Base-by-base conservation (phyloP, 2,888 invertebrate genomes). In the Ephialtes manifestator region DNA sequence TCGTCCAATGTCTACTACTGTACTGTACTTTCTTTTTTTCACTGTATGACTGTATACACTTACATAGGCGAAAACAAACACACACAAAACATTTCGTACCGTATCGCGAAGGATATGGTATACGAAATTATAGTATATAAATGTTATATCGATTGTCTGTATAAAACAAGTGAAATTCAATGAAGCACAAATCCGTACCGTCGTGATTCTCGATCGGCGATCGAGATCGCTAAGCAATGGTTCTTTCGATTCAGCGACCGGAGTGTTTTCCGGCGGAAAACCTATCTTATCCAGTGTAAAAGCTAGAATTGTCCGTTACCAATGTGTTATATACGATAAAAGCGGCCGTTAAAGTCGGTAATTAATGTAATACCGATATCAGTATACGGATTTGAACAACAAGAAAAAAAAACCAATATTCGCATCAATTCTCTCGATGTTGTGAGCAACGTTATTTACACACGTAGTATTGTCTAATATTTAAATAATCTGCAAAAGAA, bases 381-480 rank as follows among this genome's bases (percentile, higher is more conserved):
- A 72, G 43, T 77, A 67, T 77, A 68, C 39, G 63, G 58, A 76
- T 68, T 48, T 43, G 70, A 72, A 72, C 18, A 18, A 60, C 39
- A 68, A 51, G 24, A 51, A 63, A 13, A 7, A 46, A 51, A 71
- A 15, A 63, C 63, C 71, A 24, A 81, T 68, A 78, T 65, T 55
- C 55, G 63, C 86, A 87, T 87, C 80, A 87, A 90, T 85, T 89
- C 88, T 90, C 88, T 90, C 84, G 83, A 89, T 91, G 89, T 91
- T 90, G 90, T 90, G 88, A 87, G 89, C 90, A 89, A 87, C 89
- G 89, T 91, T 89, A 92, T 90, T 90, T 90, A 90, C 88, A 90
- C 87, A 87, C 88, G 87, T 91, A 92, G 89, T 90, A 87, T 90
- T 90, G 89, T 90, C 90, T 91, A 91, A 91, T 90, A 92, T 90